phyloP scores from a whole-genome alignment of 92 coral and sea anemone species.

The Pocillopora meandrina region DNA sequence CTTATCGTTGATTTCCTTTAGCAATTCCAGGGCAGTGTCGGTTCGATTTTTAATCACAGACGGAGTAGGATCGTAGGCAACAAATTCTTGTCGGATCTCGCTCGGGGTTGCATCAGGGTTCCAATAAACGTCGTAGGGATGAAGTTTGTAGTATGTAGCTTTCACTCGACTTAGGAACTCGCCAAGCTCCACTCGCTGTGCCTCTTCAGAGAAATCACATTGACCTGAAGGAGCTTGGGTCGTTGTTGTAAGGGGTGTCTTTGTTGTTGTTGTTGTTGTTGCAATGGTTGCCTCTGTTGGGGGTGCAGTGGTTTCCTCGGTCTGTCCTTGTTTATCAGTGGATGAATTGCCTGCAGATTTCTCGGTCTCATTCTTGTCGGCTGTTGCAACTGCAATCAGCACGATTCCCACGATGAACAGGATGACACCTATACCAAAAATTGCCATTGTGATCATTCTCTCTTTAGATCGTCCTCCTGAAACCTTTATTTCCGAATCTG shows the following conservation, averaged over 20 bases:
- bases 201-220: slow-evolving; percentile 69
- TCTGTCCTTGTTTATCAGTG: background rate
- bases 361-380: background rate
- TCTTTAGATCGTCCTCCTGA: background rate
- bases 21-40: slow-evolving; percentile 66
- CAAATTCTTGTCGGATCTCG: slow-evolving; percentile 41
- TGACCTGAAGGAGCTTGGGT: background rate
- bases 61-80: slow-evolving; percentile 69
- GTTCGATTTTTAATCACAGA: slow-evolving; percentile 62
- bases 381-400: slow-evolving; percentile 46
- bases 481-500: slow-evolving; percentile 12
- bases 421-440: slow-evolving; percentile 30
- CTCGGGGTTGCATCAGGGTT: slow-evolving; percentile 56
- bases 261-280: background rate
- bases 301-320: background rate
- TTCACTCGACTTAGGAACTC: slow-evolving; percentile 65
- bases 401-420: slow-evolving; percentile 40
- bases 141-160: slow-evolving; percentile 56
- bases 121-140: slow-evolving; percentile 46
- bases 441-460: slow-evolving; percentile 1
- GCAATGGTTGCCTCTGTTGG: background rate
- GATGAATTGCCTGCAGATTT: background rate
- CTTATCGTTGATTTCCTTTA: slow-evolving; percentile 47
- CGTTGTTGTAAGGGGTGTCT: background rate
- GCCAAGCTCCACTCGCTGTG: slow-evolving; percentile 56